phyloP scores from a whole-genome alignment of 2,113 vertebrate species.

The Solea senegalensis region DNA sequence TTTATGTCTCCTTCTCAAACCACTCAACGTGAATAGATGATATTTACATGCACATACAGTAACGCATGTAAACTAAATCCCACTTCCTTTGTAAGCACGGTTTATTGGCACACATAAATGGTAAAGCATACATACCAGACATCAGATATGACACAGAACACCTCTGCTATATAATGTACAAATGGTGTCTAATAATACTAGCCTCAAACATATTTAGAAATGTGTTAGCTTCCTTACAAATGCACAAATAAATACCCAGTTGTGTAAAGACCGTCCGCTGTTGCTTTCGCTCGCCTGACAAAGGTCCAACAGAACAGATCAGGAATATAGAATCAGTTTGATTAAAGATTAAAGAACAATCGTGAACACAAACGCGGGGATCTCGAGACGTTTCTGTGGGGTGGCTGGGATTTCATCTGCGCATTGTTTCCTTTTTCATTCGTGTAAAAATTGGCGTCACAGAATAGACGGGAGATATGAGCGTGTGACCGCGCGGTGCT shows the following conservation, averaged over 20 bases:
- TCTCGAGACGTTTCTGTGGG: constrained; percentile 65
- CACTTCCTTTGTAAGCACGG: constrained; percentile 86
- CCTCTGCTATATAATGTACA: constrained; percentile 94
- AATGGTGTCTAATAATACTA: constrained; percentile 92
- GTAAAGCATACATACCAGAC: constrained; percentile 99
- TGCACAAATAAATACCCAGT: constrained; percentile 95
- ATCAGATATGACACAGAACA: constrained; percentile 95
- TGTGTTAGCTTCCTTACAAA: constrained; percentile 92
- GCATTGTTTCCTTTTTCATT: not conserved
- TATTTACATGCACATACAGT: not conserved
- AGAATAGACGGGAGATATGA: constrained; percentile 51
- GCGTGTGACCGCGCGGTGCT: constrained; percentile 25
- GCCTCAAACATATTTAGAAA: constrained; percentile 89
- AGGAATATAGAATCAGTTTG: constrained; percentile 67
- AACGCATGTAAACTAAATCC: constrained; percentile 17
- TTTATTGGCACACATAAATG: constrained; percentile 99
- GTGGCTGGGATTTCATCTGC: constrained; percentile 52
- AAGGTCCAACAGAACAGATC: constrained; percentile 90
- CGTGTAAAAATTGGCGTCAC: constrained; percentile 18
- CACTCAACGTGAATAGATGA: not conserved
- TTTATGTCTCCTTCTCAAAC: not conserved
- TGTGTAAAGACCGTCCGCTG: constrained; percentile 78
- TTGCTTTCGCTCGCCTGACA: constrained; percentile 79
- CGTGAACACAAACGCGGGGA: constrained; percentile 67
- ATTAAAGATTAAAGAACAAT: constrained; percentile 66